Percentiles rank a stretch among this genome's conserved stretches.
Conservation (phyloP, 2,113 vertebrate species). For the Oncorhynchus keta region DNA sequence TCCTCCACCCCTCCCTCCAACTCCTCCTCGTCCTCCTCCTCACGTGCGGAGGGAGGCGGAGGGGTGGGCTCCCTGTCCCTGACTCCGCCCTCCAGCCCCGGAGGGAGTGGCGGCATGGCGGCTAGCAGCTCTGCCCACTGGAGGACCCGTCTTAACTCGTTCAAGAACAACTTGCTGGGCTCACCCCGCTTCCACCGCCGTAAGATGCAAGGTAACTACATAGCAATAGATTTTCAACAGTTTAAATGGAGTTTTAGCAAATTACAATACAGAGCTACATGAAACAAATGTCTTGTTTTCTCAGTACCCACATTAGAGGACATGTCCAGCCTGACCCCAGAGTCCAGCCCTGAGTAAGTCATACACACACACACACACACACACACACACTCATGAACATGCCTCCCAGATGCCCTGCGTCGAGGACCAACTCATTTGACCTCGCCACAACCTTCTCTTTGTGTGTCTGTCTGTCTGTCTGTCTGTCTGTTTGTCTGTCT, state of each 20-base stretch:
- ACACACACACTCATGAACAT: neutral
- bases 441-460: neutral
- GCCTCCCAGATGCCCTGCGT: too few relatives aligned
- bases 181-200: slow-evolving; percentile 91
- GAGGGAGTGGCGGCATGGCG: slow-evolving; percentile 83
- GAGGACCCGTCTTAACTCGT: slow-evolving; percentile 91
- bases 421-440: neutral
- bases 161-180: slow-evolving; percentile 91
- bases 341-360: slow-evolving; percentile 95
- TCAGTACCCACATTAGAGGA: slow-evolving; percentile 91
- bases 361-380: slow-evolving; percentile 3
- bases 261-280: neutral
- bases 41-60: slow-evolving; percentile 75
- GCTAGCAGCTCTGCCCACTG: slow-evolving; percentile 81
- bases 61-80: slow-evolving; percentile 76
- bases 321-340: slow-evolving; percentile 92
- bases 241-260: too few relatives aligned
- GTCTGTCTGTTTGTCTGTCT: neutral
- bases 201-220: slow-evolving; percentile 83
- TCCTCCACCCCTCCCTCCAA: slow-evolving; percentile 78
- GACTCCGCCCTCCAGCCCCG: slow-evolving; percentile 88
- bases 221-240: too few relatives aligned
- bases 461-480: neutral
- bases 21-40: slow-evolving; percentile 79
- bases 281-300: slow-evolving; percentile 31